Evolutionary conservation across 2,888 invertebrate genomes (phyloP).

Genomic region (Tetanocera ferruginea): DNA sequence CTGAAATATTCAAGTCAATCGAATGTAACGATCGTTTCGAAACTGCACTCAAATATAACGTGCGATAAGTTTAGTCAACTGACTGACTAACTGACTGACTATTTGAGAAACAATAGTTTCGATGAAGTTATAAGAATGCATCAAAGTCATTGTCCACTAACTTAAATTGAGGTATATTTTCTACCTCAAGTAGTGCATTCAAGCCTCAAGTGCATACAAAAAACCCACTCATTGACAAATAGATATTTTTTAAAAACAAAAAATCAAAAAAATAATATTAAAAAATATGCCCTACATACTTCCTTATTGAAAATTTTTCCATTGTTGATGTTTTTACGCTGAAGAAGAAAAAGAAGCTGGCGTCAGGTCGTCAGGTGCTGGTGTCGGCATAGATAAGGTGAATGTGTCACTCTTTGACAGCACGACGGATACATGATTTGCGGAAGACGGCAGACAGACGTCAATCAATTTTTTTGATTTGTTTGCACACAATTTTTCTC

Average conservation of each 20-base stretch:
- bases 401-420: background rate
- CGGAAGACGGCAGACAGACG: background rate
- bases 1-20: too few species aligned
- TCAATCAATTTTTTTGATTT: conserved; percentile 14
- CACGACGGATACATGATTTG: background rate
- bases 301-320: background rate
- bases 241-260: background rate
- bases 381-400: background rate
- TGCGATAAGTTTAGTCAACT: background rate
- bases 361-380: background rate
- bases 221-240: background rate
- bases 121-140: too few species aligned
- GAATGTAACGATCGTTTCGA: background rate
- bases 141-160: too few species aligned
- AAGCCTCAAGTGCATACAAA: background rate
- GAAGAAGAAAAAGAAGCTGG: too few species aligned
- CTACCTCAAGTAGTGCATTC: too few species aligned
- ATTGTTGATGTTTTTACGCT: background rate
- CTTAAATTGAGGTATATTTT: too few species aligned
- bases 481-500: conserved; percentile 4
- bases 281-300: background rate
- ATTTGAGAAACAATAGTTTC: too few species aligned
- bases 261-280: background rate
- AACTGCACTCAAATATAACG: background rate
- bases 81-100: too few species aligned